Percentiles rank a stretch among this genome's conserved stretches.
Conservation (phyloP, 2,888 invertebrate species). For the Drosophila testacea region DNA sequence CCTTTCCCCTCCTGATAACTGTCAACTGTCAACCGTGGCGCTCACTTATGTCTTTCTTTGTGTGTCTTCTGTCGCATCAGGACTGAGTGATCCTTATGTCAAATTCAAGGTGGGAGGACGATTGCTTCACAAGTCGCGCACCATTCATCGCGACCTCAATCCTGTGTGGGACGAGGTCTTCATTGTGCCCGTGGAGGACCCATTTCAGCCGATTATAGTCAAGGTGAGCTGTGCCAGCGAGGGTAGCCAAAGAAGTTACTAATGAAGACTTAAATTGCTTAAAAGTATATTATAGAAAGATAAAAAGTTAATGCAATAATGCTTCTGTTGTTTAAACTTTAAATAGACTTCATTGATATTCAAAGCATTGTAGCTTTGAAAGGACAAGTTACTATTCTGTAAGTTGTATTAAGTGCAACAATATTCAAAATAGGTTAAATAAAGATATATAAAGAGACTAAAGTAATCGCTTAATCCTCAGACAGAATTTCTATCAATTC, state of each 20-base stretch:
- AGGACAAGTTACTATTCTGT: too few relatives aligned
- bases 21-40: constrained; percentile 1
- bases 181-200: constrained; percentile 95
- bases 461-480: too few relatives aligned
- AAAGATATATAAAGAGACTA: too few relatives aligned
- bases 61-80: constrained; percentile 85
- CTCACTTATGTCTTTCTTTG: constrained; percentile 46
- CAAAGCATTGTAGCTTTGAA: too few relatives aligned
- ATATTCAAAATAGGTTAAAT: too few relatives aligned
- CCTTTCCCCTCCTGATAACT: constrained; percentile 4
- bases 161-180: constrained; percentile 99
- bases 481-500: too few relatives aligned
- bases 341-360: too few relatives aligned
- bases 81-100: constrained; percentile 98
- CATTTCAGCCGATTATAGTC: constrained; percentile 92
- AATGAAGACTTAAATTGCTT: too few relatives aligned
- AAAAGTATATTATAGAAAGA: too few relatives aligned
- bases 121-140: constrained; percentile 96
- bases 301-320: too few relatives aligned
- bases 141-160: constrained; percentile 96
- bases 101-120: constrained; percentile 96
- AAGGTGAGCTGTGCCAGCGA: constrained; percentile 88
- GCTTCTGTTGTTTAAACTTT: too few relatives aligned
- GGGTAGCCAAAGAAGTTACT: neutral
- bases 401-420: too few relatives aligned